Evolutionary conservation across 2,888 invertebrate species (phyloP), one percentile per base, ranked within the genome.

Genomic region (Euspilapteryx auroguttella): DNA sequence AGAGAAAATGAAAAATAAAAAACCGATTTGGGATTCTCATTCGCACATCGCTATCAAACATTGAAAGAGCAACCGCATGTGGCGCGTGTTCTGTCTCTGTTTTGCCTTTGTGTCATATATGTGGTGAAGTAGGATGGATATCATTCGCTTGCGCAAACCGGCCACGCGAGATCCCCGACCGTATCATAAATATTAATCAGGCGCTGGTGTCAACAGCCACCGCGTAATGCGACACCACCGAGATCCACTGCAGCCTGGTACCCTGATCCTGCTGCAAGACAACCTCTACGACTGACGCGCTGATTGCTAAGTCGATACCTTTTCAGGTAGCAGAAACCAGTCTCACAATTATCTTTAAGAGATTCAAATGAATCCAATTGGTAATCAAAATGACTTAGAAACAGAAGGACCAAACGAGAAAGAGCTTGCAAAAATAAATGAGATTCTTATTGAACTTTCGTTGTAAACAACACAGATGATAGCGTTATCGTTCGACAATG

Each of bases 101-200:
- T n/a, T n/a, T n/a, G n/a, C n/a, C n/a, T n/a, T n/a, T 32, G 36
- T 34, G 35, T 32, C 25, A 33, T 28, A 34, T 37, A 34, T 43
- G 49, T 44, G 39, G 65, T 47, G 59, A 57, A 73, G 57, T 39
- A 49, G 46, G 69, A 69, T 38, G 45, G 54, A 49, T 51, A 47
- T 55, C 55, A 68, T 69, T 71, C 58, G 71, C 71, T 55, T 49
- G 52, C 55, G 56, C 61, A 49, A 71, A 69, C 71, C 66, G 69
- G 69, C 73, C 75, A 68, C 71, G 63, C 75, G 69, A 75, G 75
- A 75, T 75, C 68, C 66, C 71, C 69, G 62, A 64, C 55, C 65
- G 64, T 71, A 75, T 75, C 75, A 75, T 75, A 75, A 75, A 75
- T 75, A 75, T 75, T 75, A 75, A 75, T 75, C 75, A 75, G 71